Base-by-base conservation (phyloP, 2,113 vertebrate species). In the Semnornis frantzii region DNA sequence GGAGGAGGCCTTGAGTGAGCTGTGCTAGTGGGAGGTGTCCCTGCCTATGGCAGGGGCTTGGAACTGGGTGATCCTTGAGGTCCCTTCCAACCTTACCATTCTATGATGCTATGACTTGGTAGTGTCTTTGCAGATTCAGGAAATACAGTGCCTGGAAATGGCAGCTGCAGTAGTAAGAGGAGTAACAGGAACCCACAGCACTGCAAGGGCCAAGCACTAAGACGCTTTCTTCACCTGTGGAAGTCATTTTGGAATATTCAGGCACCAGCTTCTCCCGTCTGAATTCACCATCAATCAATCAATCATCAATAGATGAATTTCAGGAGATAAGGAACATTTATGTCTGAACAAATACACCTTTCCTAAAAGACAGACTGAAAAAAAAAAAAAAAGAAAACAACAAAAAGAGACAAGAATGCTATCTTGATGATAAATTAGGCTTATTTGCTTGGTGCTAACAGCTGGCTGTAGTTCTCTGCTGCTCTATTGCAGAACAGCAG, bases 391-490 rank as follows among this genome's bases (percentile, higher is more conserved):
- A 37, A 37, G 37, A 37, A 37, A 62, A 37, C 10, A 34, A 30
- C 8, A 30, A 76, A 78, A 65, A 71, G 14, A 60, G 7, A 4
- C 9, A 76, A 62, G 27, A 66, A 55, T 27, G 21, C 42, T 30
- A 33, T 5, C 5, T 59, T 15, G 42, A 3, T 64, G 39, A 19
- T 44, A 20, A 28, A 71, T 19, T 65, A 16, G 19, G 23, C 18
- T 78, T 17, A 44, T 46, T 85, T 72, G 1, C 9, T 64, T 64
- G 48, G 9, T 0, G 0, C 16, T 20, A 11, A 54, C 5, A 8
- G 7, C 30, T 80, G 20, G 8, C 16, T 89, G 57, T 85, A 79
- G 17, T 75, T 70, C 30, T 77, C 19, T 87, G 23, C 15, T 71
- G 28, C 27, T 80, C 21, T 23, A 28, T 42, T 71, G 71, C 76